A percentile compares a stretch with the other conserved stretches of the same genome.
These are phyloP conservation scores for Sarcoramphus papa DNA, from an alignment of 2,797 vertebrate species.

Conservation along the genomic window DNA sequence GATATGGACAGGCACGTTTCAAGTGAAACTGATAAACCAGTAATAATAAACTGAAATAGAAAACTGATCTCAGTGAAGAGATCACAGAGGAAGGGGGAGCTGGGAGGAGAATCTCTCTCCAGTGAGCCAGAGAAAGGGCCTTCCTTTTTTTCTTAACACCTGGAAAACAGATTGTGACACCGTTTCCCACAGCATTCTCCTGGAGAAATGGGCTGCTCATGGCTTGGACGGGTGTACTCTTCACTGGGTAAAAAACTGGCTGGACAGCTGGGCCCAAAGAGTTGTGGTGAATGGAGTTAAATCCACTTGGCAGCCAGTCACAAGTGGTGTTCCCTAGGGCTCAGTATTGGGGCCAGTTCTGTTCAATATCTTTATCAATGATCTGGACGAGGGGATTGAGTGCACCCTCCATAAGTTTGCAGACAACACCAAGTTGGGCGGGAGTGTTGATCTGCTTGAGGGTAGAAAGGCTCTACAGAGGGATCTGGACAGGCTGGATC, in stretches of 20 bases:
- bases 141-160: neutral
- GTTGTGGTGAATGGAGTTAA: neutral
- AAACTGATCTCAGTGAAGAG: neutral
- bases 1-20: neutral
- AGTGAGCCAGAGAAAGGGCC: neutral
- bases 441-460: neutral
- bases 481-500: neutral
- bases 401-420: neutral
- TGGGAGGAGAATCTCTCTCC: neutral
- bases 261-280: neutral
- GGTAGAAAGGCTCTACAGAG: neutral
- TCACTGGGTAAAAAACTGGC: neutral
- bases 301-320: neutral
- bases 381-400: neutral
- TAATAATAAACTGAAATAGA: neutral
- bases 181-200: neutral
- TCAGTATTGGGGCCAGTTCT: neutral
- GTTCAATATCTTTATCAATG: neutral
- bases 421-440: neutral
- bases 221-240: neutral
- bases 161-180: neutral
- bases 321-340: neutral
- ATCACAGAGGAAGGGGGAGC: neutral
- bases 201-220: neutral
- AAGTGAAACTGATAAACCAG: neutral